Conservation (phyloP, 2,888 invertebrate species). For the Tridacna gigas region DNA sequence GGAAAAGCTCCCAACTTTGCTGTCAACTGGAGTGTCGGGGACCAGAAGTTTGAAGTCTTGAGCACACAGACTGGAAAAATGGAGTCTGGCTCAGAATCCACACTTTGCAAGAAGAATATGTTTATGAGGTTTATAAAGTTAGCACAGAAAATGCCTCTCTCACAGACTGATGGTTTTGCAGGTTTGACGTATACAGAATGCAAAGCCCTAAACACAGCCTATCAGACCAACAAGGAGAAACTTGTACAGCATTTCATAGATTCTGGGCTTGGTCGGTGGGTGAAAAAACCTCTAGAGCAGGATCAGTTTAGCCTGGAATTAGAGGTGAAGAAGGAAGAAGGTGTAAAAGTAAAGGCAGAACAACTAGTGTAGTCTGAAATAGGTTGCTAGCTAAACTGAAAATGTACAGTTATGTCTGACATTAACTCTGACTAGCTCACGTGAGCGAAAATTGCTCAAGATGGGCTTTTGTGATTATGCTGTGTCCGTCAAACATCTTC, state of each 20-base stretch:
- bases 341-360: neutral
- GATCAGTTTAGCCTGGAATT: slow-evolving; percentile 89
- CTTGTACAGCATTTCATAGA: slow-evolving; percentile 92
- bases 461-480: too few species aligned
- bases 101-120: slow-evolving; percentile 92
- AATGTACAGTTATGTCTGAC: too few species aligned
- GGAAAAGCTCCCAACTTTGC: slow-evolving; percentile 96
- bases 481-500: too few species aligned
- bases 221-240: slow-evolving; percentile 89
- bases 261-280: slow-evolving; percentile 94
- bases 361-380: too few species aligned
- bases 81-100: slow-evolving; percentile 91
- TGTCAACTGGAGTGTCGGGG: slow-evolving; percentile 92
- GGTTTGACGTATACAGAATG: slow-evolving; percentile 80
- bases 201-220: slow-evolving; percentile 80
- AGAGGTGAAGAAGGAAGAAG: neutral
- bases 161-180: slow-evolving; percentile 43
- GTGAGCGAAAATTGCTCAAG: too few species aligned
- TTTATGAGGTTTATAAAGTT: slow-evolving; percentile 88
- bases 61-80: slow-evolving; percentile 94
- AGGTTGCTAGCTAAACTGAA: too few species aligned
- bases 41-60: slow-evolving; percentile 90
- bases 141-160: slow-evolving; percentile 65
- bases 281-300: slow-evolving; percentile 96
- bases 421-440: too few species aligned